Percentiles rank a stretch among this genome's conserved stretches.
phyloP scores from a whole-genome alignment of 2,797 vertebrate genomes.

The Enteromius mattozi region DNA sequence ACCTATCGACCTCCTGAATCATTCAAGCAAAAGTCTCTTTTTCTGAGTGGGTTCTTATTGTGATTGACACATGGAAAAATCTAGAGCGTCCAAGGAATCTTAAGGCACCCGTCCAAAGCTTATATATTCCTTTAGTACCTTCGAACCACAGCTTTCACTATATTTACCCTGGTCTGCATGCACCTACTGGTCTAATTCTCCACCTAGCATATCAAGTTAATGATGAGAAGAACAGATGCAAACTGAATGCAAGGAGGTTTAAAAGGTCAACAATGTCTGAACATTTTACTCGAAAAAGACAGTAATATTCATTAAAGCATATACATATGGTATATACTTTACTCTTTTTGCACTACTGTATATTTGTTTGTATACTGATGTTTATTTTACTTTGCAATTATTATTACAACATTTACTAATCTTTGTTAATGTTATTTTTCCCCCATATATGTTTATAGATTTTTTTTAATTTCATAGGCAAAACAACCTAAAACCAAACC shows the following conservation, averaged over 20 bases:
- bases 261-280: not conserved
- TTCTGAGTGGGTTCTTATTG: slow-evolving; percentile 45
- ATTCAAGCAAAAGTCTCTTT: slow-evolving; percentile 64
- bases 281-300: not conserved
- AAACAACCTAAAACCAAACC: not conserved
- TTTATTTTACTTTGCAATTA: not conserved
- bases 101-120: not conserved
- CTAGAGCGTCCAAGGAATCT: slow-evolving; percentile 45
- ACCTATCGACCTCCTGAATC: slow-evolving; percentile 66
- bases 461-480: not conserved
- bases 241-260: not conserved
- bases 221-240: not conserved
- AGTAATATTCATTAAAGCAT: not conserved
- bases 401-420: not conserved
- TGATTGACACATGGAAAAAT: slow-evolving; percentile 46
- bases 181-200: not conserved
- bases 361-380: not conserved
- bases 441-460: not conserved
- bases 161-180: not conserved
- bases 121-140: not conserved
- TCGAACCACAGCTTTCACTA: not conserved
- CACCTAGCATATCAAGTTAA: slow-evolving; percentile 8
- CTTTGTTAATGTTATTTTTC: not conserved
- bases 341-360: not conserved
- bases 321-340: not conserved